Percentiles rank a stretch among this genome's conserved stretches.
phyloP scores from a whole-genome alignment of 2,797 vertebrate genomes.

The Eupleurogrammus muticus region DNA sequence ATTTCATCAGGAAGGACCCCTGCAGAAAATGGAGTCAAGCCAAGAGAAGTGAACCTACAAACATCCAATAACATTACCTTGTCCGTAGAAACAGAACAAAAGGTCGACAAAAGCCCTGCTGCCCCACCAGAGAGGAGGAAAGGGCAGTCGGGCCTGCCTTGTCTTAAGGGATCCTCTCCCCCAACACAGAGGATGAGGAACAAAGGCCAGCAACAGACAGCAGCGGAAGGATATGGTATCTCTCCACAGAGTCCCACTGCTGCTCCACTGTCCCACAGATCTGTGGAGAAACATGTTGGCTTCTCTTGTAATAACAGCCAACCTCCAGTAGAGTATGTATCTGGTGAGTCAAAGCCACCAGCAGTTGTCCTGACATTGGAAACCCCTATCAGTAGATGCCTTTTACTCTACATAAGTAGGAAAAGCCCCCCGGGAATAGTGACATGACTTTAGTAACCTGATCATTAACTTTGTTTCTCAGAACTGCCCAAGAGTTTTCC shows the following conservation, averaged over 20 bases:
- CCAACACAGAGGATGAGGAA: slow-evolving; percentile 28
- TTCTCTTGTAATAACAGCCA: slow-evolving; percentile 60
- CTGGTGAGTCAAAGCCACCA: slow-evolving; percentile 78
- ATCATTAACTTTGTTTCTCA: slow-evolving; percentile 32
- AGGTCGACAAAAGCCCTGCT: slow-evolving; percentile 25
- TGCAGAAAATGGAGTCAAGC: slow-evolving; percentile 38
- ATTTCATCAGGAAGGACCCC: slow-evolving; percentile 19
- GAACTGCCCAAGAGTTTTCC: slow-evolving; percentile 59
- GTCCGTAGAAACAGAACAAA: slow-evolving; percentile 26
- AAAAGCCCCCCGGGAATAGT: not conserved
- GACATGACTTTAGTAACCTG: not conserved
- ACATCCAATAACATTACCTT: slow-evolving; percentile 16
- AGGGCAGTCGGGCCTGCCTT: slow-evolving; percentile 35
- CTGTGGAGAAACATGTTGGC: slow-evolving; percentile 71
- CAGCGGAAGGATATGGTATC: slow-evolving; percentile 29
- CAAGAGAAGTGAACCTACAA: slow-evolving; percentile 39
- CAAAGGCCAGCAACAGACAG: slow-evolving; percentile 38
- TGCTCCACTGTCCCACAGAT: slow-evolving; percentile 11
- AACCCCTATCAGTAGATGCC: not conserved
- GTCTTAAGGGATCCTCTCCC: slow-evolving; percentile 44
- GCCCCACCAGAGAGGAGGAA: slow-evolving; percentile 39
- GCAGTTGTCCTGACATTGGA: not conserved
- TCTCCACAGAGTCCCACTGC: slow-evolving; percentile 29
- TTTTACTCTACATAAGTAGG: not conserved
- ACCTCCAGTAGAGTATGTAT: slow-evolving; percentile 33